phyloP scores from a whole-genome alignment of 2,888 invertebrate species.

The Drosophila limbata region DNA sequence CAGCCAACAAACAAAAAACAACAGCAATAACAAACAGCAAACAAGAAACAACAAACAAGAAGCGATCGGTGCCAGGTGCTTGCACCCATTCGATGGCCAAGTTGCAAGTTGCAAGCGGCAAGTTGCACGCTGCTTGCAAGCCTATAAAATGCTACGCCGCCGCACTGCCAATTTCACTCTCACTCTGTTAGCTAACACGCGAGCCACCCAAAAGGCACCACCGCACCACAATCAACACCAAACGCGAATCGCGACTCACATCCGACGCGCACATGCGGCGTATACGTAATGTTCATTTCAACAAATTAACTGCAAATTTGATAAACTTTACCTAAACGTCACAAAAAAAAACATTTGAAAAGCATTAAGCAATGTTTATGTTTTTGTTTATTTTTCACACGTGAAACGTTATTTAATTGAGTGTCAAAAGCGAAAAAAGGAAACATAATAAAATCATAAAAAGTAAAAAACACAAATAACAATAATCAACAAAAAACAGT shows the following conservation, averaged over 20 bases:
- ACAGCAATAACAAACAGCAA: conserved; percentile 11
- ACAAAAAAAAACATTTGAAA: not conserved
- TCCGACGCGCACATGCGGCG: conserved; percentile 34
- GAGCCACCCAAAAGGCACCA: conserved; percentile 29
- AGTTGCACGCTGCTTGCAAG: conserved; percentile 35
- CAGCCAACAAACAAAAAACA: conserved; percentile 9
- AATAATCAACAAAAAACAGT: conserved; percentile 1
- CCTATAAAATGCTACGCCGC: conserved; percentile 76
- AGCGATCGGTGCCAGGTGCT: conserved; percentile 60
- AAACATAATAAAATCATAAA: not conserved
- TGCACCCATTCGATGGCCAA: conserved; percentile 55
- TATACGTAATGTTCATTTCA: conserved; percentile 44
- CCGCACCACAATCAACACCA: conserved; percentile 7
- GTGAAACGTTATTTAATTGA: conserved; percentile 44
- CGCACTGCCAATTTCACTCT: conserved; percentile 81
- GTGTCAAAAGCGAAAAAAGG: conserved; percentile 37
- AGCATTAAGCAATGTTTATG: conserved; percentile 31
- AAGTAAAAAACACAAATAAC: conserved; percentile 17
- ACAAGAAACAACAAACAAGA: conserved; percentile 14
- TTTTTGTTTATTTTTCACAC: conserved; percentile 32
- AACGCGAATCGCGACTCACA: conserved; percentile 23
- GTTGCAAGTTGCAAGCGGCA: conserved; percentile 31
- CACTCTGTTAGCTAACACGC: conserved; percentile 72
- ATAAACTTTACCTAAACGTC: conserved; percentile 5
- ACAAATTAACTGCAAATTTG: conserved; percentile 29